A percentile compares a stretch with the other conserved stretches of the same genome.
Conservation (phyloP, 2,888 invertebrate species). For the Drosophila suboccidentalis region DNA sequence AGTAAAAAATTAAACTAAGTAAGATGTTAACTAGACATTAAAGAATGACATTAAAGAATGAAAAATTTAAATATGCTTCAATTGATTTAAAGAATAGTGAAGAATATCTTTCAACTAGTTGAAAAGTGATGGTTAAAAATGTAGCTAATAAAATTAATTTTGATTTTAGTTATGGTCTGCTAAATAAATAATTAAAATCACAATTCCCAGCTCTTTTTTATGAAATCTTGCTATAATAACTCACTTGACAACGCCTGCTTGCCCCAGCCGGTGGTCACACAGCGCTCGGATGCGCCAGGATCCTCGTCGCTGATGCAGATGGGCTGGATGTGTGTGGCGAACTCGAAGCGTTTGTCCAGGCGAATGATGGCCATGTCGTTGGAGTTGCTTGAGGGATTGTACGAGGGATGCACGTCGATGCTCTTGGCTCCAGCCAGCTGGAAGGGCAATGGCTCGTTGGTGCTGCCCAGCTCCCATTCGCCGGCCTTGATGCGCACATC, state of each 20-base stretch:
- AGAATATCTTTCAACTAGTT: no score
- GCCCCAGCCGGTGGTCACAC: conserved; percentile 94
- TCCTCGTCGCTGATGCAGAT: conserved; percentile 90
- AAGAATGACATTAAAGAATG: no score
- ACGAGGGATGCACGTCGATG: conserved; percentile 90
- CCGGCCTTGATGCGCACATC: conserved; percentile 92
- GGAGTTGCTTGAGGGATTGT: conserved; percentile 87
- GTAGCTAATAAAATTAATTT: no score
- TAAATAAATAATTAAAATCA: no score
- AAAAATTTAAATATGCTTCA: neutral
- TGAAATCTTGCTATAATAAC: conserved; percentile 50
- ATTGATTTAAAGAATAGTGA: neutral
- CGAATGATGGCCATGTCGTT: conserved; percentile 91
- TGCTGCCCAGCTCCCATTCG: conserved; percentile 93
- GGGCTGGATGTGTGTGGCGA: conserved; percentile 90
- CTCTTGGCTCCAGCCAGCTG: conserved; percentile 91
- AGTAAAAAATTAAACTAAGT: no score
- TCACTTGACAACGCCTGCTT: conserved; percentile 92
- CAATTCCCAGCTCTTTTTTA: no score
- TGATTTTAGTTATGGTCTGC: no score
- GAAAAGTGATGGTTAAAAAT: no score
- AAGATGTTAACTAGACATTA: no score
- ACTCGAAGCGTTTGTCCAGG: conserved; percentile 88
- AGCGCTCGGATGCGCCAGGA: conserved; percentile 87
- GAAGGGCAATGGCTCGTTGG: conserved; percentile 92